Evolutionary conservation across 92 coral and sea anemone species (phyloP), one percentile per base, ranked within the genome.

Genomic region (Epizoanthus stellaris): DNA sequence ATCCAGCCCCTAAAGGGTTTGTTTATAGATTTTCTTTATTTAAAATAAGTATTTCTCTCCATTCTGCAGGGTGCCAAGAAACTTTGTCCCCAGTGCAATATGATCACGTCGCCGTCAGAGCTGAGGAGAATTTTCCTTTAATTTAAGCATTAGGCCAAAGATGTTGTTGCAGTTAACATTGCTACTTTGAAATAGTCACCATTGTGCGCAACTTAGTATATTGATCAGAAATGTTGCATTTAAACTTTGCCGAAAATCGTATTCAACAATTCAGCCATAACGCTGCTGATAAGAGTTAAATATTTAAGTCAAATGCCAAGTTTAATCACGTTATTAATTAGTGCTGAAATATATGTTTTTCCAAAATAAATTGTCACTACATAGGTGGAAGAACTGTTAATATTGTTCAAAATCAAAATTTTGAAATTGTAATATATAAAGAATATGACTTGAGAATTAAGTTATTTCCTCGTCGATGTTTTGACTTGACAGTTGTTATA

Each of bases 1-100:
- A 4, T 6, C 8, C 49, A 4, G 6, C 2, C 49, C 49, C 49
- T 6, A 6, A 43, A 43, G 49, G 49, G 49, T 8, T 62, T 19
- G 30, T 15, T 70, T 19, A 19, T 38, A 38, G 34, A 71, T 16
- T 59, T 30, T 8, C 13, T 52, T 14, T 39, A 14, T 25, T 40
- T 64, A 34, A 45, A 19, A 47, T 0, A n/a, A 56, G 10, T 9
- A 42, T 36, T 66, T 1, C 38, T 65, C 59, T 53, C 70, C 75
- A 8, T 21, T 77, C 70, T 23, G 13, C 43, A 94, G 98, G 98
- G 98, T 23, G 98, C 94, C 40, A 94, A 94, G 88, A 94, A 94
- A 80, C 86, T 94, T 23, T 94, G 98, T 47, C 98, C 98, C n/a
- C 98, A 94, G 77, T 94, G 98, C 83, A 94, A 94, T 64, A 94